A percentile compares a stretch with the other conserved stretches of the same genome.
phyloP scores from a whole-genome alignment of 2,888 invertebrate genomes.

The Catocala fraxini region DNA sequence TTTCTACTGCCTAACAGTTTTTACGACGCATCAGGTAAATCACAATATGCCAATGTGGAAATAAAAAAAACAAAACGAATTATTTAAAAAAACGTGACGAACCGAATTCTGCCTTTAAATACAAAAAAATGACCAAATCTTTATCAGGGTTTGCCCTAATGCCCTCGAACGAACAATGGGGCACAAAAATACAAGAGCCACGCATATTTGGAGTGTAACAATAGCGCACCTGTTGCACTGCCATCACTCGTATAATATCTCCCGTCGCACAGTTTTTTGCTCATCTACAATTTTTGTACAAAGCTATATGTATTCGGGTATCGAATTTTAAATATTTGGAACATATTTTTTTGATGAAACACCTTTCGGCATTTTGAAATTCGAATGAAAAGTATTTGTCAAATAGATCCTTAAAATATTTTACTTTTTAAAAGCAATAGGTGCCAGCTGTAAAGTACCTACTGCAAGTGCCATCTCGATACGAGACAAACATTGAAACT shows the following conservation, averaged over 20 bases:
- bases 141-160: slow-evolving; percentile 58
- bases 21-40: slow-evolving; percentile 12
- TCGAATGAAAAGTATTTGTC: no score
- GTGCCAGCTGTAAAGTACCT: no score
- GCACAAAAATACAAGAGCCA: slow-evolving; percentile 55
- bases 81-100: slow-evolving; percentile 32
- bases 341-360: no score
- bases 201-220: slow-evolving; percentile 70
- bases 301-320: slow-evolving; percentile 21
- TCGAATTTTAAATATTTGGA: slow-evolving; percentile 15
- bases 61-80: slow-evolving; percentile 7
- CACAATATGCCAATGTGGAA: slow-evolving; percentile 1
- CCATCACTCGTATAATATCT: slow-evolving; percentile 39
- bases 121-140: slow-evolving; percentile 48
- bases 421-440: no score
- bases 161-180: slow-evolving; percentile 53
- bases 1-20: no score
- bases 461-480: no score
- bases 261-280: slow-evolving; percentile 48
- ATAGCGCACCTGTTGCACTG: slow-evolving; percentile 67
- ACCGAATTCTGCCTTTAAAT: slow-evolving; percentile 11
- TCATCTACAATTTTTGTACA: slow-evolving; percentile 38
- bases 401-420: no score
- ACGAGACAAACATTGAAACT: no score
- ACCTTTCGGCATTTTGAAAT: no score